Evolutionary conservation across 2,797 vertebrate genomes (phyloP).

Genomic region (Diplodus puntazzo): DNA sequence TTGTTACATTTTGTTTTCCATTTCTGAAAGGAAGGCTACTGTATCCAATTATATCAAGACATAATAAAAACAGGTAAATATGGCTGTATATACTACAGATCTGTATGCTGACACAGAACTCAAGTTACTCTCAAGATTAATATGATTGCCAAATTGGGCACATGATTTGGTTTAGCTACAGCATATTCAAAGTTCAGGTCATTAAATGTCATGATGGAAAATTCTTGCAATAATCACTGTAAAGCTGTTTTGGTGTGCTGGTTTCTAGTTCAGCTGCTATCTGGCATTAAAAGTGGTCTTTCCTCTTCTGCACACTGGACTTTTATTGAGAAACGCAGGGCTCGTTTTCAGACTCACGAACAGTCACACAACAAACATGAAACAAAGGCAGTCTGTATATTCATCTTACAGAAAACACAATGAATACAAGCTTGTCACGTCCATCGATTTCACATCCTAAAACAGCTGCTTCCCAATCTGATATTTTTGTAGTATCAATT

Average conservation of each 20-base stretch:
- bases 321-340: neutral
- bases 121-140: neutral
- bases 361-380: neutral
- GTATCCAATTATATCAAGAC: neutral
- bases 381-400: neutral
- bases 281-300: slow-evolving; percentile 3
- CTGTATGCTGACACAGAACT: neutral
- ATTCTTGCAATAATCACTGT: neutral
- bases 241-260: neutral
- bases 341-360: neutral
- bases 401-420: neutral
- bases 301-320: neutral
- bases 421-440: neutral
- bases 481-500: neutral
- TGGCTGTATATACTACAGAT: neutral
- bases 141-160: neutral
- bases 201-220: neutral
- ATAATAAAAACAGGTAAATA: neutral
- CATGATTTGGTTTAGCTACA: slow-evolving; percentile 3
- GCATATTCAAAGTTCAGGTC: neutral
- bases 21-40: neutral
- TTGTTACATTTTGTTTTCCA: neutral
- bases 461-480: neutral
- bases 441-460: neutral
- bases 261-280: slow-evolving; percentile 1